phyloP scores from a whole-genome alignment of 1,140 invertebrate genomes.

The Anoplolepis gracilipes region DNA sequence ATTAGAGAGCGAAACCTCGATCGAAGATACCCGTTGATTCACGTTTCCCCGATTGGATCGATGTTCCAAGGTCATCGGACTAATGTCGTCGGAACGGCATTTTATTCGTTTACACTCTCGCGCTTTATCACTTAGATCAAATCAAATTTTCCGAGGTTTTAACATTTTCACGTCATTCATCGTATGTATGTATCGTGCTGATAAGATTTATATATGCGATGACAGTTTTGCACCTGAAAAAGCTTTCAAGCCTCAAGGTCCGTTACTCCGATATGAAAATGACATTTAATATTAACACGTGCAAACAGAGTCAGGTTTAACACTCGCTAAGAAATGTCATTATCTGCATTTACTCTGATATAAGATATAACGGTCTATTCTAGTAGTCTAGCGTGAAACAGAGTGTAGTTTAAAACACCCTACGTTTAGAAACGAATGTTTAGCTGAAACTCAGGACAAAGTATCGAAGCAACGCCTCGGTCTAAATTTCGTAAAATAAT shows the following conservation, averaged over 20 bases:
- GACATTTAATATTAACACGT: not conserved
- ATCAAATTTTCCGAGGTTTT: too few relatives aligned
- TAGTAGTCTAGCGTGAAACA: too few relatives aligned
- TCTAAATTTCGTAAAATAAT: not conserved
- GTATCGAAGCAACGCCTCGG: not conserved
- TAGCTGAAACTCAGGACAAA: too few relatives aligned
- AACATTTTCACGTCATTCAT: not conserved
- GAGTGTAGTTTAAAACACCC: too few relatives aligned
- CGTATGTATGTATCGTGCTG: not conserved
- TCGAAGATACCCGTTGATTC: not conserved
- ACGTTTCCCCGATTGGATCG: conserved; percentile 33
- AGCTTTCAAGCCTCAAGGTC: not conserved
- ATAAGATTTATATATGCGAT: not conserved
- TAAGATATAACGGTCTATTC: too few relatives aligned
- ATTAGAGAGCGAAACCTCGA: not conserved
- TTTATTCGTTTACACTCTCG: conserved; percentile 44
- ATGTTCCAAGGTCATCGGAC: conserved; percentile 62
- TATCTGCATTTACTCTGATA: too few relatives aligned
- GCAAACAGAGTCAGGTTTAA: not conserved
- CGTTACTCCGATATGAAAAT: not conserved
- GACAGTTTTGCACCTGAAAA: not conserved
- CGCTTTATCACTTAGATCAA: not conserved
- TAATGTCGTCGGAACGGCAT: conserved; percentile 54
- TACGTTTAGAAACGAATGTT: not conserved
- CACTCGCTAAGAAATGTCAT: not conserved